A percentile compares a stretch with the other conserved stretches of the same genome.
These are phyloP conservation scores for Sciurus carolinensis DNA, from an alignment of 2,797 vertebrate genomes.

Conservation along the genomic window DNA sequence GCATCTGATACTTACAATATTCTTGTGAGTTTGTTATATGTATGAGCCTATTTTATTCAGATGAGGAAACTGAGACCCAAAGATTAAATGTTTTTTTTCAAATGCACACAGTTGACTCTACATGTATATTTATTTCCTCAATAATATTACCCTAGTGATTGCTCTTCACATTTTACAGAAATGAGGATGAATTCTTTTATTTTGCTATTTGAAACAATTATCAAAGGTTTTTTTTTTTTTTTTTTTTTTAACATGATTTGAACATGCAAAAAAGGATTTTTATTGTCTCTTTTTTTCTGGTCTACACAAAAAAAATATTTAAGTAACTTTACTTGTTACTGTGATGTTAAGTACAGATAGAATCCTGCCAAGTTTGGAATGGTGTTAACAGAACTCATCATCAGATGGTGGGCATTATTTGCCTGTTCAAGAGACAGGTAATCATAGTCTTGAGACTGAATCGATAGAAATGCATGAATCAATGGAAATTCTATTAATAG, in stretches of 20 bases:
- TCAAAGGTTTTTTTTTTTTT: background rate
- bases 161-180: background rate
- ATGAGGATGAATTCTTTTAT: background rate
- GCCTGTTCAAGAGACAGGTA: background rate
- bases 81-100: background rate
- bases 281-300: background rate
- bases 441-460: background rate
- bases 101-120: too few species aligned
- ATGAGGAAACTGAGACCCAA: background rate
- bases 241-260: background rate
- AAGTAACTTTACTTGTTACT: background rate
- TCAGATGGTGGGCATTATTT: background rate
- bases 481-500: constrained; percentile 50
- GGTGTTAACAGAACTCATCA: background rate
- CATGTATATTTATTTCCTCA: background rate
- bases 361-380: background rate
- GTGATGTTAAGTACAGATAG: background rate
- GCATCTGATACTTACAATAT: background rate
- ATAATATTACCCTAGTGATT: background rate
- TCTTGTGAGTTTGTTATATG: background rate
- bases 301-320: background rate
- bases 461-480: background rate
- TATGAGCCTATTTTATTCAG: background rate
- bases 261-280: background rate
- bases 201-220: constrained; percentile 2